These are phyloP conservation scores for Amphimallon solstitiale DNA, from an alignment of 2,888 invertebrate species.

Conservation along the genomic window DNA sequence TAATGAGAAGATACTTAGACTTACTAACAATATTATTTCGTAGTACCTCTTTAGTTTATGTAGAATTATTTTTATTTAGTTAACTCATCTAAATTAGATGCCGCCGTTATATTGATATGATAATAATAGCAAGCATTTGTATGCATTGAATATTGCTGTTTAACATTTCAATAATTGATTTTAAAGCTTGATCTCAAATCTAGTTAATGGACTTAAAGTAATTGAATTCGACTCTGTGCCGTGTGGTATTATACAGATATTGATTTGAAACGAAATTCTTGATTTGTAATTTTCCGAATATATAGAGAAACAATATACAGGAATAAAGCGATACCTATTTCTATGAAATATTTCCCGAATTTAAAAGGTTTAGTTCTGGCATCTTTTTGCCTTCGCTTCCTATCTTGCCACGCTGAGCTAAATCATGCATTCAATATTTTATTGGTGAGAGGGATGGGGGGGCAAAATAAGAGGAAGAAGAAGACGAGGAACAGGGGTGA, in stretches of 20 bases:
- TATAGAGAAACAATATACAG: no score
- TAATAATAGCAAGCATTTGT: no score
- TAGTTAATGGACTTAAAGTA: neutral
- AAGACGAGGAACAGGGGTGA: neutral
- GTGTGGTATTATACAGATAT: neutral
- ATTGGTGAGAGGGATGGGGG: neutral
- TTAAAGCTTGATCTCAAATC: constrained; percentile 9
- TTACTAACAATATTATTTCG: no score
- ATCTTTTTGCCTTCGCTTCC: neutral
- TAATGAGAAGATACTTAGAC: no score
- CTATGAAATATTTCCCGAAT: constrained; percentile 13
- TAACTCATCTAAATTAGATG: no score
- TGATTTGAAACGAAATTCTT: no score
- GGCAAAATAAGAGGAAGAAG: neutral
- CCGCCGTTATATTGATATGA: no score
- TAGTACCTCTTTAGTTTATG: no score
- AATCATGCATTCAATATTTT: constrained; percentile 16
- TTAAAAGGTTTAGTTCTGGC: constrained; percentile 20
- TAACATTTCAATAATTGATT: constrained; percentile 4
- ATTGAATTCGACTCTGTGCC: neutral
- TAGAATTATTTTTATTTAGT: no score
- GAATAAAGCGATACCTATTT: neutral
- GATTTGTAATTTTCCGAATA: no score
- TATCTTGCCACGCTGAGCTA: neutral
- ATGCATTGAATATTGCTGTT: no score